phyloP scores from a whole-genome alignment of 2,113 vertebrate species.

The Nothoprocta perdicaria region DNA sequence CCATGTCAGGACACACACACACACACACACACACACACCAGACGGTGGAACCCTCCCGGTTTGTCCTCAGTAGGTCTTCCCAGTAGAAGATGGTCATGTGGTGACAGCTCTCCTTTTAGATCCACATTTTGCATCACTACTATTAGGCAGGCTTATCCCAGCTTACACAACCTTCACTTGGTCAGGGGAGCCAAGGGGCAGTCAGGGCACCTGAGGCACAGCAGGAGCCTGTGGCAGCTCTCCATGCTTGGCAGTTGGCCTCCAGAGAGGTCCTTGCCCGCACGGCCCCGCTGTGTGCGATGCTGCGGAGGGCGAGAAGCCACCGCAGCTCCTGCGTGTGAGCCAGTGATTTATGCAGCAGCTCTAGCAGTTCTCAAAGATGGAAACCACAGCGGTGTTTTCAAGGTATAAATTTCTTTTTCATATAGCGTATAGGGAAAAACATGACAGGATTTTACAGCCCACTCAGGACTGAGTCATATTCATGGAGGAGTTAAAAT shows the following conservation, averaged over 20 bases:
- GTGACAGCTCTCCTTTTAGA: neutral
- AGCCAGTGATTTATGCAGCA: neutral
- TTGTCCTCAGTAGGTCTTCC: neutral
- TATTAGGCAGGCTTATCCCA: neutral
- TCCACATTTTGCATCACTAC: neutral
- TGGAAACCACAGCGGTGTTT: neutral
- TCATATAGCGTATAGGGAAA: neutral
- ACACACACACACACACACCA: accelerated
- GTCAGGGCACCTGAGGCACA: neutral
- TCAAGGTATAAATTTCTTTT: conserved; percentile 8
- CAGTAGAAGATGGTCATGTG: neutral
- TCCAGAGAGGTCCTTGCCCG: neutral
- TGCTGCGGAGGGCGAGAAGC: neutral
- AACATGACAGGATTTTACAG: neutral
- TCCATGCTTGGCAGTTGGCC: neutral
- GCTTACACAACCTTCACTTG: neutral
- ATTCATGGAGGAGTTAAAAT: conserved; percentile 2
- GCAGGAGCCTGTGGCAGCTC: neutral
- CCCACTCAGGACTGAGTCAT: conserved; percentile 42
- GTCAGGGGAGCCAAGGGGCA: neutral
- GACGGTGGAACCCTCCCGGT: neutral
- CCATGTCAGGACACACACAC: accelerated
- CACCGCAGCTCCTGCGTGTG: neutral
- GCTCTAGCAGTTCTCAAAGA: neutral
- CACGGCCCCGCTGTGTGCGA: neutral